These are phyloP conservation scores for Brachionus koreanus DNA, from an alignment of 1,140 invertebrate species.

Conservation along the genomic window DNA sequence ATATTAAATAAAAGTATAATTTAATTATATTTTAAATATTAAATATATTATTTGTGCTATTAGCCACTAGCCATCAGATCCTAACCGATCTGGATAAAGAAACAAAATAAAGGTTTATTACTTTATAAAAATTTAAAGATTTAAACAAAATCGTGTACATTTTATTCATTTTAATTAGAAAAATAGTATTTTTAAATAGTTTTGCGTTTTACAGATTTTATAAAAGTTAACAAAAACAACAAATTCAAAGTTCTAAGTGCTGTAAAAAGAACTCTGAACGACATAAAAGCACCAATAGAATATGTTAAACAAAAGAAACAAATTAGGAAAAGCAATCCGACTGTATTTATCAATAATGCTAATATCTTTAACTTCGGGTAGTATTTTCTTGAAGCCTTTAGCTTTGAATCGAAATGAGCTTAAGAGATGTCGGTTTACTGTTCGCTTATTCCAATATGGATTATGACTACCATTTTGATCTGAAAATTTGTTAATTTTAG, in stretches of 20 bases:
- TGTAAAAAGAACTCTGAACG: constrained; percentile 23
- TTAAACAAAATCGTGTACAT: too few species aligned
- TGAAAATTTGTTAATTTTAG: constrained; percentile 47
- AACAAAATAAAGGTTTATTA: too few species aligned
- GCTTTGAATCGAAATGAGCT: constrained; percentile 47
- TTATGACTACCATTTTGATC: background rate
- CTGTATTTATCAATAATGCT: constrained; percentile 96
- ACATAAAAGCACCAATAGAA: constrained; percentile 89
- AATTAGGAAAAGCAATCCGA: constrained; percentile 83
- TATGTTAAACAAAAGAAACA: constrained; percentile 86
- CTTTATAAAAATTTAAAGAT: too few species aligned
- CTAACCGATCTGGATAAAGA: too few species aligned
- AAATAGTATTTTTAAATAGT: too few species aligned
- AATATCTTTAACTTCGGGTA: constrained; percentile 90
- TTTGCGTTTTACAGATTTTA: background rate
- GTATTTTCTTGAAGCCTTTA: constrained; percentile 55
- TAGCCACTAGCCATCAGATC: too few species aligned
- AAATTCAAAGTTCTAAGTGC: background rate
- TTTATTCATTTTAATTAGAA: too few species aligned
- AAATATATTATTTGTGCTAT: too few species aligned
- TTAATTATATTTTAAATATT: too few species aligned
- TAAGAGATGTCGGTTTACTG: background rate
- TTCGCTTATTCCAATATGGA: background rate
- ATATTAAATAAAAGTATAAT: too few species aligned
- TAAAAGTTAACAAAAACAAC: background rate